Evolutionary conservation across 1,140 invertebrate genomes (phyloP), one percentile per base, ranked within the genome.

Genomic region (Pseudachorutes palmiensis): DNA sequence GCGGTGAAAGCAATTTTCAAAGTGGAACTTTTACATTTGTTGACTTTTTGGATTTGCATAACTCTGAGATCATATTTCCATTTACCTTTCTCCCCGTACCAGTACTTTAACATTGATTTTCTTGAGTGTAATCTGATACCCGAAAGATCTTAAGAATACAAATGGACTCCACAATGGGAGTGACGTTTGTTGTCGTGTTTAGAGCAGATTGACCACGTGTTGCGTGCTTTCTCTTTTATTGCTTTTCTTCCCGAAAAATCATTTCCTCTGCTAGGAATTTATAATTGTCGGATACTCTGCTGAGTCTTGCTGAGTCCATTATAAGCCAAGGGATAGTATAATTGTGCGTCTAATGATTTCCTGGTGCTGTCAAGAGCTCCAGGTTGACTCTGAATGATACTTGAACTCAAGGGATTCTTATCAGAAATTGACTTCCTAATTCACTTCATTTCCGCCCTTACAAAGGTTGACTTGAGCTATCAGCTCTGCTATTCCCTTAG

Each of bases 391-490:
- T n/a, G n/a, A n/a, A n/a, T n/a, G n/a, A n/a, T n/a, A n/a, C n/a
- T n/a, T n/a, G 36, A 45, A 45, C 9, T 12, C 19, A 45, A 19
- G 36, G 36, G 19, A 45, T 19, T 14, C 51, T 55, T 55, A 19
- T 55, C 51, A 55, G 24, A 16, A 55, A 55, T 55, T 55, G 24
- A 55, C 51, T 55, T 55, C 24, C 51, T 55, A 5, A 55, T 55
- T 26, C 24, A 19, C 51, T 55, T 55, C 51, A 55, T 55, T 55
- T 55, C 51, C 51, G 51, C 51, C 36, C 5, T n/a, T n/a, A n/a
- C n/a, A n/a, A n/a, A n/a, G n/a, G n/a, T n/a, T n/a, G n/a, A n/a
- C n/a, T n/a, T n/a, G n/a, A n/a, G n/a, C n/a, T n/a, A n/a, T n/a
- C n/a, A n/a, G n/a, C n/a, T n/a, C n/a, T n/a, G n/a, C n/a, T n/a